A percentile compares a stretch with the other conserved stretches of the same genome.
Evolutionary conservation across 1,140 invertebrate genomes (phyloP).

Genomic region (Delia radicum): DNA sequence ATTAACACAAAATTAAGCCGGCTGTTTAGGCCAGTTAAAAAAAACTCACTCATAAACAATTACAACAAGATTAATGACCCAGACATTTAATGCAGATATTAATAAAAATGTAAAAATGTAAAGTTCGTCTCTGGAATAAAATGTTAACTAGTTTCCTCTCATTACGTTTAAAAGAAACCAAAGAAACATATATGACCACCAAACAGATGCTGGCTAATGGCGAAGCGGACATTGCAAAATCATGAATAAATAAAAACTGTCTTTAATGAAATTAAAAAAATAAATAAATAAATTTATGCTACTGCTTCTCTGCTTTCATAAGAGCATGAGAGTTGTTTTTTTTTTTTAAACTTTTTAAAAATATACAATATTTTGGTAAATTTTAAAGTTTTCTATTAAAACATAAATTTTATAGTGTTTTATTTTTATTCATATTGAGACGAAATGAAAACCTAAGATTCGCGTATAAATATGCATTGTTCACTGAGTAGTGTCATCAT

Average conservation of each 20-base stretch:
- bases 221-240: not conserved
- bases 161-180: not conserved
- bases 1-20: not conserved
- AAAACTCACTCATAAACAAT: not conserved
- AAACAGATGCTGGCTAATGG: not conserved
- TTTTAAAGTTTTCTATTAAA: not conserved
- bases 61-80: not conserved
- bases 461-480: conserved; percentile 14
- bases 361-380: too few relatives aligned
- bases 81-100: not conserved
- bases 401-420: not conserved
- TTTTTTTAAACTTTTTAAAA: not conserved
- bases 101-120: not conserved
- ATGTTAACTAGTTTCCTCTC: not conserved
- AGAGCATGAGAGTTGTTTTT: not conserved
- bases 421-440: not conserved
- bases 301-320: not conserved
- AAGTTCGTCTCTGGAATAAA: not conserved
- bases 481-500: not conserved
- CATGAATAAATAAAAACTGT: not conserved
- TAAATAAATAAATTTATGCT: too few relatives aligned
- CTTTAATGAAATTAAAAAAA: not conserved
- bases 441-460: not conserved
- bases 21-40: not conserved
- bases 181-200: not conserved